A percentile compares a stretch with the other conserved stretches of the same genome.
phyloP scores from a whole-genome alignment of 2,888 invertebrate species.

The Dinocampus coccinellae region DNA sequence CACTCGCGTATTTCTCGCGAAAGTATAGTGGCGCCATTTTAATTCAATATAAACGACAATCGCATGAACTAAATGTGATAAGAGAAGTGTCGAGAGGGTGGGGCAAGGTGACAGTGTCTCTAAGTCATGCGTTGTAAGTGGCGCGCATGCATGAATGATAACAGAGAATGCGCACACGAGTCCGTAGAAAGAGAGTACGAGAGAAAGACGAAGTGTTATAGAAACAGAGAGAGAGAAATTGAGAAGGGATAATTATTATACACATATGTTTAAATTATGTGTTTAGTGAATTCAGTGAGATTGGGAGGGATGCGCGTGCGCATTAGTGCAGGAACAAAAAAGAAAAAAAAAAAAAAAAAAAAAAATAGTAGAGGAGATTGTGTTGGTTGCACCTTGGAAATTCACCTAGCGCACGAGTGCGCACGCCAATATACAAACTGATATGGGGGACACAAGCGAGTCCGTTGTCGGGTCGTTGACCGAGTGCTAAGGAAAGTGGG shows the following conservation, averaged over 20 bases:
- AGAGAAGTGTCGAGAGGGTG: neutral
- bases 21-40: constrained; percentile 64
- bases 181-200: too few species aligned
- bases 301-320: constrained; percentile 33
- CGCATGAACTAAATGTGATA: neutral
- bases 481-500: constrained; percentile 68
- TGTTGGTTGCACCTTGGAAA: constrained; percentile 61
- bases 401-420: constrained; percentile 57
- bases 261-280: too few species aligned
- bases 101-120: constrained; percentile 18
- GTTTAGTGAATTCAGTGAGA: neutral
- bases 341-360: neutral
- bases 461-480: constrained; percentile 64
- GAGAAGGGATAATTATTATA: too few species aligned
- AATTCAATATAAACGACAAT: constrained; percentile 40
- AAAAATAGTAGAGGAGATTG: constrained; percentile 4
- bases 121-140: constrained; percentile 6
- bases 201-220: too few species aligned
- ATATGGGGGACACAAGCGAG: constrained; percentile 31
- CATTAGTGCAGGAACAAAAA: neutral
- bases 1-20: constrained; percentile 55
- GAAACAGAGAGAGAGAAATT: too few species aligned
- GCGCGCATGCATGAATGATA: too few species aligned
- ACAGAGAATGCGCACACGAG: too few species aligned
- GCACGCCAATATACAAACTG: constrained; percentile 33